Conservation (phyloP, 2,888 invertebrate species). For the Cerceris ruficornis region DNA sequence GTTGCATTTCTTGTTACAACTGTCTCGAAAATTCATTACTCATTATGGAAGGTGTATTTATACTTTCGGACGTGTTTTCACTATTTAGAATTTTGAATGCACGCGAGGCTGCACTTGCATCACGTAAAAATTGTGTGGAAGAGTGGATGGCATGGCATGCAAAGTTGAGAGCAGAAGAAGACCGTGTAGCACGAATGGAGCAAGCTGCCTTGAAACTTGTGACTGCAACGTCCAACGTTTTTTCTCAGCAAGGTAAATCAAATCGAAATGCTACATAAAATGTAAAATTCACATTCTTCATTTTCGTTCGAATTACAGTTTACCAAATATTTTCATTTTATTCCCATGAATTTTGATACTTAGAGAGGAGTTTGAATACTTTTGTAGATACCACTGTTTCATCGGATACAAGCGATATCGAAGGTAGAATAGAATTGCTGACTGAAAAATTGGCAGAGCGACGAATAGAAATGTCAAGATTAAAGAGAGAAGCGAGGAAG, state of each 20-base stretch:
- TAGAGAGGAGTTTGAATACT: constrained; percentile 37
- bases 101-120: constrained; percentile 78
- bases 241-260: constrained; percentile 76
- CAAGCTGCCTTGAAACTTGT: constrained; percentile 79
- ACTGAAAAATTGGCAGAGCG: constrained; percentile 78
- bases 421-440: constrained; percentile 78
- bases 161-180: constrained; percentile 78
- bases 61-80: constrained; percentile 34
- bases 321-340: constrained; percentile 18
- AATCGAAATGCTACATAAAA: neutral
- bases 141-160: constrained; percentile 81
- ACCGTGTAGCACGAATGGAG: constrained; percentile 79
- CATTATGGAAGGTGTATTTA: constrained; percentile 28
- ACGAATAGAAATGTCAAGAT: constrained; percentile 77
- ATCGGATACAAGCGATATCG: constrained; percentile 79
- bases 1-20: neutral
- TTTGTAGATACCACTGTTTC: constrained; percentile 77
- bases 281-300: constrained; percentile 6
- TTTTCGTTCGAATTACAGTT: neutral
- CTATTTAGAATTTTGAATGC: constrained; percentile 77
- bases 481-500: constrained; percentile 77
- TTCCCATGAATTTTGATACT: constrained; percentile 33
- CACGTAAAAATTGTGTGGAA: constrained; percentile 79
- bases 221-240: constrained; percentile 77
- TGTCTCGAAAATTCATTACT: constrained; percentile 4